Evolutionary conservation across 1,140 invertebrate species (phyloP).

Genomic region (Brachionus koreanus): DNA sequence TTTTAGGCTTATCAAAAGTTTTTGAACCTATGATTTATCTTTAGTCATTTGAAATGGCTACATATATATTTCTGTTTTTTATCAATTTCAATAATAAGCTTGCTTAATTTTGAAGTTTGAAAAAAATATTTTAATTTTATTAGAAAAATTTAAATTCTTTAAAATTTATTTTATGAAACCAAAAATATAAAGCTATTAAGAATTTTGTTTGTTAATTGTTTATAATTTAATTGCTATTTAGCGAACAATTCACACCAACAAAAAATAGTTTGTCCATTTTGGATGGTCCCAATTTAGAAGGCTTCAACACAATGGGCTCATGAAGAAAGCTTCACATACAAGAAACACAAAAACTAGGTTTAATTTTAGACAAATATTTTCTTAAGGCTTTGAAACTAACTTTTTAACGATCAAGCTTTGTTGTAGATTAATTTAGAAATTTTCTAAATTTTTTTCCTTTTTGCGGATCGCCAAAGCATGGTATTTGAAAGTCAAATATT

Average conservation of each 20-base stretch:
- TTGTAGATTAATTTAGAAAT: background rate
- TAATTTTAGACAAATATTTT: constrained; percentile 7
- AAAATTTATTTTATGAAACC: too few species aligned
- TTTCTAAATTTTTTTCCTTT: background rate
- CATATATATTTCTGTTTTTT: too few species aligned
- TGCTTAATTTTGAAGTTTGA: too few species aligned
- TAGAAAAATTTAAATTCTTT: too few species aligned
- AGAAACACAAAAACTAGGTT: background rate
- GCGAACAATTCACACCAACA: background rate
- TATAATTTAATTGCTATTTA: background rate
- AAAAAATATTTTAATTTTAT: too few species aligned
- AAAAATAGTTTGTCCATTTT: background rate
- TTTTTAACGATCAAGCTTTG: background rate
- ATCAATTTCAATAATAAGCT: too few species aligned
- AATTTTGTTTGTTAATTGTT: background rate
- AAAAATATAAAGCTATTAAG: too few species aligned
- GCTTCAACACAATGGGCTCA: background rate
- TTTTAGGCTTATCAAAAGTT: too few species aligned
- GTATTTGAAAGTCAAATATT: background rate
- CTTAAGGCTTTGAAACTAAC: background rate
- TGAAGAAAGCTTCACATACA: background rate
- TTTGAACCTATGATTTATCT: too few species aligned
- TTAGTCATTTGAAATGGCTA: too few species aligned
- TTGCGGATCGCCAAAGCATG: background rate
- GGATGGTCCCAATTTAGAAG: background rate